Evolutionary conservation across 2,113 vertebrate genomes (phyloP), one percentile per base, ranked within the genome.

Genomic region (Solenodon paradoxus): DNA sequence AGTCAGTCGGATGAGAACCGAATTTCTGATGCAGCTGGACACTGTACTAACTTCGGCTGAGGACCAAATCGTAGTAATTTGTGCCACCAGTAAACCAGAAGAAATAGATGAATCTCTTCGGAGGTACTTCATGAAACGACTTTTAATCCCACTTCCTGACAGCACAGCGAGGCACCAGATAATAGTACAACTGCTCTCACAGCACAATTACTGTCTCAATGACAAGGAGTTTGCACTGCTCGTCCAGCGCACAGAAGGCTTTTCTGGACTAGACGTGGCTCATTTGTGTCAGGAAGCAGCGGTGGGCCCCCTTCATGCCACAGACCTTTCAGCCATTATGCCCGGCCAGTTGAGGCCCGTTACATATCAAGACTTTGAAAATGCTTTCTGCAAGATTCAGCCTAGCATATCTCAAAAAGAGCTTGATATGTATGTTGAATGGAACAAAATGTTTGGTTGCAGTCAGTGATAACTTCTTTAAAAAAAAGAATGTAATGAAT

Each of bases 401-500:
- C 99, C 99, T 98, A 99, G 99, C 99, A 99, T 99, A 99, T 99
- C 99, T 98, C 99, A 99, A 98, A 99, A 99, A 99, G 99, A 99
- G 98, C 99, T 99, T 85, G 99, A 99, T 98, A 99, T 99, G 95
- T 99, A 99, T 98, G 99, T 99, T 98, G 99, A 99, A 98, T 99
- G 99, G 99, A 99, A 99, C 99, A 99, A 99, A 99, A 99, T 99
- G 99, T 99, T 99, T 99, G 99, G 99, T 98, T 99, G 99, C 98
- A 99, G 99, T 99, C 99, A 99, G 98, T 99, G 98, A 99, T 98
- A 97, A 92, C 94, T 97, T 97, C 97, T 98, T 98, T 86, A n/a
- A 88, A 16, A 95, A 88, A 90, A 80, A 92, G 92, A 90, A 95
- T 90, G 96, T 98, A 97, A 98, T 98, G 98, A 98, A 98, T 99